Percentiles rank a stretch among this genome's conserved stretches.
These are phyloP conservation scores for Genyomyrus donnyi DNA, from an alignment of 2,113 vertebrate genomes.

Conservation along the genomic window DNA sequence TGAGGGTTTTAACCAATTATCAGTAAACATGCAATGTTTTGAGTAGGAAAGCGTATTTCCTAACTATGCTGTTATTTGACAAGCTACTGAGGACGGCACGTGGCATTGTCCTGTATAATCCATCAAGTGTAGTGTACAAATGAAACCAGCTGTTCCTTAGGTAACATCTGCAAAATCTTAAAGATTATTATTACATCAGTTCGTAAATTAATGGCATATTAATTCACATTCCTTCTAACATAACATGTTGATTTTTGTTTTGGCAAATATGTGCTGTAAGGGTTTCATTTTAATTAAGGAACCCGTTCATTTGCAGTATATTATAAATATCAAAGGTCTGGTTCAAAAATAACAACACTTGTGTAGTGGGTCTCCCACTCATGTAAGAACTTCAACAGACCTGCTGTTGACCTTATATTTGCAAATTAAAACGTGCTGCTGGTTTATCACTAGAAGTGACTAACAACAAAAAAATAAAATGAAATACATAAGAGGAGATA, in stretches of 20 bases:
- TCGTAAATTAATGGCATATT: slow-evolving; percentile 56
- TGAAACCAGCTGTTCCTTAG: slow-evolving; percentile 66
- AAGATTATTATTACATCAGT: slow-evolving; percentile 72
- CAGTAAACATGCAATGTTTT: neutral
- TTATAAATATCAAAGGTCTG: neutral
- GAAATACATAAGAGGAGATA: slow-evolving; percentile 65
- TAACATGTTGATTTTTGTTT: slow-evolving; percentile 44
- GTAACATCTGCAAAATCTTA: slow-evolving; percentile 76
- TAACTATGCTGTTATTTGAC: neutral
- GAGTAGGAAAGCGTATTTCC: neutral
- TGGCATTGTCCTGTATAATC: neutral
- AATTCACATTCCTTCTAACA: slow-evolving; percentile 58
- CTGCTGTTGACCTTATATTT: slow-evolving; percentile 59
- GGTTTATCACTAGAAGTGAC: slow-evolving; percentile 45
- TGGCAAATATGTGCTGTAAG: neutral
- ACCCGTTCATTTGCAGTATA: neutral
- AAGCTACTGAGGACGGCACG: neutral
- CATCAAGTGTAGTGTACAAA: slow-evolving; percentile 57
- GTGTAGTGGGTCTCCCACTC: slow-evolving; percentile 47
- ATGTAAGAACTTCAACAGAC: slow-evolving; percentile 34
- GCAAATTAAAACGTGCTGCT: slow-evolving; percentile 63
- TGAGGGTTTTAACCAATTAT: neutral
- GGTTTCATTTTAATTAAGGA: neutral
- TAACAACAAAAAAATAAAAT: slow-evolving; percentile 72
- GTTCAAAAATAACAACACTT: slow-evolving; percentile 25